phyloP scores from a whole-genome alignment of 2,797 vertebrate species.

The Centropyge bicolor region DNA sequence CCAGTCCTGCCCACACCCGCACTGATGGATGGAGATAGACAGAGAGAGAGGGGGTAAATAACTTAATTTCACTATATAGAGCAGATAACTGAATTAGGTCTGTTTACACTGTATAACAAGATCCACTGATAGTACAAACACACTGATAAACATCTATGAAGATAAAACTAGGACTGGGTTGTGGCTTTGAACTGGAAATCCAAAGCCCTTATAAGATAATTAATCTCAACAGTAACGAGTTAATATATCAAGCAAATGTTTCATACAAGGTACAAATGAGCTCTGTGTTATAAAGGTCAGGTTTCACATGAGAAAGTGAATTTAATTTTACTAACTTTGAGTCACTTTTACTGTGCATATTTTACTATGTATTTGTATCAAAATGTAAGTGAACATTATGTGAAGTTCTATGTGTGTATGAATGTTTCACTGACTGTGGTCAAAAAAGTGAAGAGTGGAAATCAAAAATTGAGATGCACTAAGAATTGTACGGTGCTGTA shows the following conservation, averaged over 20 bases:
- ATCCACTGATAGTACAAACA: slow-evolving; percentile 3
- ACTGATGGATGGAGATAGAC: slow-evolving; percentile 72
- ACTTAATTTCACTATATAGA: slow-evolving; percentile 5
- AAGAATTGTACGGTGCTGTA: neutral
- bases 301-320: neutral
- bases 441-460: neutral
- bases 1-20: slow-evolving; percentile 95
- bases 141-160: neutral
- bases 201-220: neutral
- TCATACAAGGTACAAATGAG: neutral
- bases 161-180: neutral
- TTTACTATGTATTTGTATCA: neutral
- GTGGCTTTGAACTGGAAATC: neutral
- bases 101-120: slow-evolving; percentile 7
- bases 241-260: neutral
- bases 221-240: neutral
- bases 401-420: neutral
- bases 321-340: neutral
- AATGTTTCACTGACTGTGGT: slow-evolving; percentile 3
- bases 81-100: neutral
- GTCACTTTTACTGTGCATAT: neutral
- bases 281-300: neutral
- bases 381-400: neutral
- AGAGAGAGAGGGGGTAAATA: slow-evolving; percentile 4
- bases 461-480: slow-evolving; percentile 11